Conservation (phyloP, 2,888 invertebrate genomes). For the Apamea epomidion region DNA sequence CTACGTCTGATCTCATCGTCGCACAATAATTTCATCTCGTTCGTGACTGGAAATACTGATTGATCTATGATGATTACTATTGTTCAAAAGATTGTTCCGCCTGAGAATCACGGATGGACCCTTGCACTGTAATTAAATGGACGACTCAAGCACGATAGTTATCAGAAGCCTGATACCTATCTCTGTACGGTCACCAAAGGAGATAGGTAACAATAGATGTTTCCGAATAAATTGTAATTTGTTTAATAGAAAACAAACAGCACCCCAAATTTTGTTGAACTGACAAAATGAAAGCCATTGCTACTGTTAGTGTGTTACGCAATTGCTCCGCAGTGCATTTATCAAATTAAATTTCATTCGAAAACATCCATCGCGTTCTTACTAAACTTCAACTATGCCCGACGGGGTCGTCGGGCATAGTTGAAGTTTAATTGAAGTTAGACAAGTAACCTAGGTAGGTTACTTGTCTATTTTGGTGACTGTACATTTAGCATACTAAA, state of each 20-base stretch:
- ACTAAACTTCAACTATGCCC: not conserved
- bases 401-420: too few species aligned
- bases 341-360: not conserved
- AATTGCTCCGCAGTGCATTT: too few species aligned
- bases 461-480: not conserved
- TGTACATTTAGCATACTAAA: conserved; percentile 28
- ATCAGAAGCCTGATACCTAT: conserved; percentile 42
- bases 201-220: not conserved
- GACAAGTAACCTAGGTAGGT: too few species aligned
- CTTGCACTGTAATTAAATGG: conserved; percentile 72
- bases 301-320: too few species aligned
- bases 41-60: conserved; percentile 78
- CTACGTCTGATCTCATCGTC: conserved; percentile 36
- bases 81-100: conserved; percentile 72
- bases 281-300: too few species aligned
- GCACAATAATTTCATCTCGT: conserved; percentile 72
- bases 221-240: too few species aligned
- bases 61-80: conserved; percentile 72
- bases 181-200: conserved; percentile 16
- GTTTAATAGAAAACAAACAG: too few species aligned
- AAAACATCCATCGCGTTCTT: not conserved
- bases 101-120: conserved; percentile 68
- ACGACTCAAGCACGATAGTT: conserved; percentile 64
- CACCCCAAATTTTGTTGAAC: too few species aligned
- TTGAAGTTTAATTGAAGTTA: too few species aligned